These are phyloP conservation scores for Meteorus colon DNA, from an alignment of 2,888 invertebrate genomes.

Conservation along the genomic window DNA sequence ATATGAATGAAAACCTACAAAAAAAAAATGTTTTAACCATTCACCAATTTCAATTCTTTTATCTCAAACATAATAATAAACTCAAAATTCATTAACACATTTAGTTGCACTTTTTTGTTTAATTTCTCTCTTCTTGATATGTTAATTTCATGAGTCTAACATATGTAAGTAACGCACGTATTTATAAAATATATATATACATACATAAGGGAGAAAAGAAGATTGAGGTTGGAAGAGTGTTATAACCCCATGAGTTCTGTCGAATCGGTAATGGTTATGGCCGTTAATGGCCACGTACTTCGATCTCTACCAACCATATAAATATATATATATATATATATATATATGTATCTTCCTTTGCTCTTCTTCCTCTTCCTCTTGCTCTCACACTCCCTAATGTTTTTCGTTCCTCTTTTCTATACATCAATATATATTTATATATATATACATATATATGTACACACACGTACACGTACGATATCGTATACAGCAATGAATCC, in stretches of 20 bases:
- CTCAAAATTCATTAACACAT: background rate
- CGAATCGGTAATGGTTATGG: slow-evolving; percentile 71
- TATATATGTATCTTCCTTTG: slow-evolving; percentile 22
- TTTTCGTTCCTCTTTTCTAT: slow-evolving; percentile 2
- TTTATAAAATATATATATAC: slow-evolving; percentile 37
- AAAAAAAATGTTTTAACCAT: no score
- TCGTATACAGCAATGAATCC: background rate
- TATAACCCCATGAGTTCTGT: slow-evolving; percentile 58
- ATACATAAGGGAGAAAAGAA: slow-evolving; percentile 51
- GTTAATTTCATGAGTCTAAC: slow-evolving; percentile 55
- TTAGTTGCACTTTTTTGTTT: background rate
- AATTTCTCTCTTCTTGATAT: slow-evolving; percentile 47
- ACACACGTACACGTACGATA: background rate
- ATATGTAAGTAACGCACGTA: slow-evolving; percentile 1
- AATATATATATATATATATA: background rate
- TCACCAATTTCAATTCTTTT: no score
- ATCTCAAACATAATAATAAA: background rate
- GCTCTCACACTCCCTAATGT: slow-evolving; percentile 4
- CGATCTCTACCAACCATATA: slow-evolving; percentile 30
- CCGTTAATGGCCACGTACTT: slow-evolving; percentile 69
- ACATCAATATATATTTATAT: background rate
- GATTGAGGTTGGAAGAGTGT: slow-evolving; percentile 45
- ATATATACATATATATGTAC: background rate
- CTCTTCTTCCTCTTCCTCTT: slow-evolving; percentile 38
- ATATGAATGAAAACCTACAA: no score